These are phyloP conservation scores for Bactericera cockerelli DNA, from an alignment of 1,140 invertebrate genomes.

Conservation along the genomic window DNA sequence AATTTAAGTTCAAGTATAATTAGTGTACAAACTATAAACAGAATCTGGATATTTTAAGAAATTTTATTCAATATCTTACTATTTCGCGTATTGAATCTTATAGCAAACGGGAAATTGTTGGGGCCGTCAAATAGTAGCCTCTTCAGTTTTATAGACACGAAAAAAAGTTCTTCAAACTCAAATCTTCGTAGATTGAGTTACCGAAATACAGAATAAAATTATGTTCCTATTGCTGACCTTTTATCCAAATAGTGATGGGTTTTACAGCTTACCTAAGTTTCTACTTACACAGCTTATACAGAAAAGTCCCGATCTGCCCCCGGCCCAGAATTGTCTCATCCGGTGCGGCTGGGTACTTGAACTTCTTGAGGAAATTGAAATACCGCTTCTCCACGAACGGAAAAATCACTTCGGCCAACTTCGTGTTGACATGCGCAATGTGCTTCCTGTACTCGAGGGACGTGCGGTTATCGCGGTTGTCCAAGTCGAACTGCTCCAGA, in stretches of 20 bases:
- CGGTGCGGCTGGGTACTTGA: not conserved
- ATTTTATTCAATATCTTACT: not conserved
- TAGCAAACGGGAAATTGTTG: too few species aligned
- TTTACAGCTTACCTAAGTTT: too few species aligned
- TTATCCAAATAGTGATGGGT: too few species aligned
- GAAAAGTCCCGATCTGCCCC: not conserved
- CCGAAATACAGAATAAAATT: too few species aligned
- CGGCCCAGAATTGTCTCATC: not conserved
- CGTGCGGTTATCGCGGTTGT: not conserved
- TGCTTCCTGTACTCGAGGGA: not conserved
- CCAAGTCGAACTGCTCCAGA: not conserved
- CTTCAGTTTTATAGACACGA: too few species aligned
- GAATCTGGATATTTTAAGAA: not conserved
- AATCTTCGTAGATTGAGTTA: too few species aligned
- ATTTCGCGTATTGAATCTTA: not conserved
- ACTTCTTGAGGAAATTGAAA: slow-evolving; percentile 1
- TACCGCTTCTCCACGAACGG: not conserved
- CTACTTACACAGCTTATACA: slow-evolving; percentile 1
- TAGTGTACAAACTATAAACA: not conserved
- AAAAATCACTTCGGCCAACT: not conserved
- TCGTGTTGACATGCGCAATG: not conserved
- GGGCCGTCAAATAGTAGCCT: too few species aligned
- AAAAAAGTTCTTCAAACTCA: too few species aligned
- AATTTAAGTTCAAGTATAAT: not conserved
- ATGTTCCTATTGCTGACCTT: too few species aligned